Conservation (phyloP, 2,797 vertebrate genomes). For the Alauda arvensis region DNA sequence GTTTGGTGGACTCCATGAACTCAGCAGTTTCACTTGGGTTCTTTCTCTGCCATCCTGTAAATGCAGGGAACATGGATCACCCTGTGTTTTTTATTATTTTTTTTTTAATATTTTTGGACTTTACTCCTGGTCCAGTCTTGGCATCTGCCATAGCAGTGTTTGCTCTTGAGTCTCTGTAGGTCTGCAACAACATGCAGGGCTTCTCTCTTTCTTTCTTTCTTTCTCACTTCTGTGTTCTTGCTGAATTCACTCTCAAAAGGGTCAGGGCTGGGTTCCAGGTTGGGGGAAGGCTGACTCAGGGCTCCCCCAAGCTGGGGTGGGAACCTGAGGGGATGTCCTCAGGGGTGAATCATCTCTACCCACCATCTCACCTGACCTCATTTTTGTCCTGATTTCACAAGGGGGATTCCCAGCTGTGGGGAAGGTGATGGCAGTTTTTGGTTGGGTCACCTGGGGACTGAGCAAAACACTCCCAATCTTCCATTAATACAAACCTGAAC, state of each 20-base stretch:
- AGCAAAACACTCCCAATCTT: not conserved
- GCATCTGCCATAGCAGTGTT: not conserved
- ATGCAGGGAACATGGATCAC: not conserved
- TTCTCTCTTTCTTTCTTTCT: not conserved
- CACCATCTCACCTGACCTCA: accelerated
- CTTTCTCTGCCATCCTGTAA: not conserved
- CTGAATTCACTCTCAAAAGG: not conserved
- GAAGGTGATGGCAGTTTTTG: not conserved
- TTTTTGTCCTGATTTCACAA: not conserved
- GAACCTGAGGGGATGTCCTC: not conserved
- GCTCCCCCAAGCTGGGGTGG: not conserved
- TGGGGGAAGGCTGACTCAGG: not conserved
- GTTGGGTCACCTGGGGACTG: not conserved
- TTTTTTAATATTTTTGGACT: not conserved
- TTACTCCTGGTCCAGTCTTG: not conserved
- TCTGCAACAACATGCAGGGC: not conserved
- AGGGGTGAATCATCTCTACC: not conserved
- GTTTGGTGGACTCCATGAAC: slow-evolving; percentile 11
- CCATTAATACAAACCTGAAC: not conserved
- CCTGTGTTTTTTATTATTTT: not conserved
- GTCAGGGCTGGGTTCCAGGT: not conserved
- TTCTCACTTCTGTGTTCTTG: not conserved
- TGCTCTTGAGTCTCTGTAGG: not conserved
- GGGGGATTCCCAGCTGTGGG: not conserved
- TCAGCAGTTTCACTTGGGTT: slow-evolving; percentile 11